Percentiles rank a stretch among this genome's conserved stretches.
Conservation (phyloP, 1,140 invertebrate genomes). For the Dreissena polymorpha region DNA sequence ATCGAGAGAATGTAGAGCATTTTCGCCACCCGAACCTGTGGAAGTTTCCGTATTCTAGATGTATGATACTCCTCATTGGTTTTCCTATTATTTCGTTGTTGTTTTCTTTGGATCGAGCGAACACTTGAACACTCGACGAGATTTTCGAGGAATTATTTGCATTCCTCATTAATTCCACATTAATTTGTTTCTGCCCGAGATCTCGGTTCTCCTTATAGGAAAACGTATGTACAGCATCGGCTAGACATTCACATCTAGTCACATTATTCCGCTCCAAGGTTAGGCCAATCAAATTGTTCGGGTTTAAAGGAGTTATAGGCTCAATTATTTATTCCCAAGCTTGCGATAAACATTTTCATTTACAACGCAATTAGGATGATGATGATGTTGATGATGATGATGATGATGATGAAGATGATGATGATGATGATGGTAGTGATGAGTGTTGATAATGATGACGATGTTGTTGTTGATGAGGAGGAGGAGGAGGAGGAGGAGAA, state of each 20-base stretch:
- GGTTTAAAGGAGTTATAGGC: background rate
- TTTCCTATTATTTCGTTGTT: conserved; percentile 27
- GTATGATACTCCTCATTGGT: conserved; percentile 14
- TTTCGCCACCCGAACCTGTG: conserved; percentile 65
- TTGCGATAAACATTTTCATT: background rate
- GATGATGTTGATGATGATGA: background rate
- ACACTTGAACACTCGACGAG: conserved; percentile 29
- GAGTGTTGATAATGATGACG: background rate
- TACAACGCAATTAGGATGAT: background rate
- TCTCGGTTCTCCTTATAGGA: no score
- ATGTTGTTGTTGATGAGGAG: background rate
- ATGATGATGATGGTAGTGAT: background rate
- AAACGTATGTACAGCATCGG: no score
- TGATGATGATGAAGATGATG: background rate
- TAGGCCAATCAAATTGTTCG: background rate
- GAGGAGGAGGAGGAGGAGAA: no score
- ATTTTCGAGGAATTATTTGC: no score
- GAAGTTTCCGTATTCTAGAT: conserved; percentile 24
- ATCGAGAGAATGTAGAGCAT: conserved; percentile 68
- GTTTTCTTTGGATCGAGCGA: conserved; percentile 27
- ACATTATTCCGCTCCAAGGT: no score
- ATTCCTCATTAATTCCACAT: no score
- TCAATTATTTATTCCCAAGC: no score
- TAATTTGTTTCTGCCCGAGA: no score
- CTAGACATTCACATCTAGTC: no score